Conservation (phyloP, 2,797 vertebrate genomes). For the Gastrophryne carolinensis region DNA sequence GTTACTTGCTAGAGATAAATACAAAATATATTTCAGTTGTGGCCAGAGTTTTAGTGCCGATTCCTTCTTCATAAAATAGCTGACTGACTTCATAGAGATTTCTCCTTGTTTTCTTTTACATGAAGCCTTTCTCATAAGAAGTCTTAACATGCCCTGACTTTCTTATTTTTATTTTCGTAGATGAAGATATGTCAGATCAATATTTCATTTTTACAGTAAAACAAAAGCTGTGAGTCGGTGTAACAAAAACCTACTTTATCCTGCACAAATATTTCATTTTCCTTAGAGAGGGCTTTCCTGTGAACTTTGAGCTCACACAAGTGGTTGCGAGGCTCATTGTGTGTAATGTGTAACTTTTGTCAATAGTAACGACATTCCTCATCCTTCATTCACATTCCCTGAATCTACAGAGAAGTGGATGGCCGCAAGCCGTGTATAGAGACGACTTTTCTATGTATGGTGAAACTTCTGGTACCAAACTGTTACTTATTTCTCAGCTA, state of each 20-base stretch:
- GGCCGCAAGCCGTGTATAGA: not conserved
- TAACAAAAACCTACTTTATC: not conserved
- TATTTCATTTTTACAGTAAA: not conserved
- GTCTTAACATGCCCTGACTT: not conserved
- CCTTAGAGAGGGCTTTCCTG: not conserved
- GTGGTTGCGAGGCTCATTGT: not conserved
- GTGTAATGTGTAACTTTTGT: not conserved
- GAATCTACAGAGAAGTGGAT: not conserved
- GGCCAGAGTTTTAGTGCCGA: no score
- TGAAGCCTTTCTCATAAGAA: not conserved
- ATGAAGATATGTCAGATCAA: not conserved
- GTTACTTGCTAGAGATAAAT: no score
- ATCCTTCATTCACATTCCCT: slow-evolving; percentile 24
- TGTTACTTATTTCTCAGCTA: not conserved
- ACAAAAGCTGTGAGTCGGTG: not conserved
- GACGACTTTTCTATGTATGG: not conserved
- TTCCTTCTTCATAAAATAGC: no score
- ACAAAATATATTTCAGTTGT: no score
- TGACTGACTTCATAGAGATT: no score
- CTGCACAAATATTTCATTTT: not conserved
- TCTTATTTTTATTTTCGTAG: not conserved
- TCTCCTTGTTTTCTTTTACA: no score
- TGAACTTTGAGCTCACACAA: slow-evolving; percentile 1
- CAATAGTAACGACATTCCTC: slow-evolving; percentile 29
- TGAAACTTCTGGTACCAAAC: not conserved